Evolutionary conservation across 2,113 vertebrate species (phyloP).

Genomic region (Sinocyclocheilus grahami): DNA sequence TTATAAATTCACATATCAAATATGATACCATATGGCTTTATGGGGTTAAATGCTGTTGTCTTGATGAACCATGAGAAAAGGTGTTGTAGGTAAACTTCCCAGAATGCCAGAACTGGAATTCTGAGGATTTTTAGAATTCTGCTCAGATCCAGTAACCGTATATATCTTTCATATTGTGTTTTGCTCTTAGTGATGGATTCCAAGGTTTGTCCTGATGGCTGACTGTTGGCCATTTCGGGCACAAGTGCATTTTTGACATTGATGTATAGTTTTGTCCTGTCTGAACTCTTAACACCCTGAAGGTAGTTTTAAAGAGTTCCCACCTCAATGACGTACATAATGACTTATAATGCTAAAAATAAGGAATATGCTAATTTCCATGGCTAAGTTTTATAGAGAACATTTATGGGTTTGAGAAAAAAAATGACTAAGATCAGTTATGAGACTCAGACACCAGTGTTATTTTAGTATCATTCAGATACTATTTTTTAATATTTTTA

Average conservation of each 20-base stretch:
- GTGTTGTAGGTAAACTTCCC: too few species aligned
- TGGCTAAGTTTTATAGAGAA: neutral
- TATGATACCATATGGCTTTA: too few species aligned
- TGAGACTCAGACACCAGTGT: neutral
- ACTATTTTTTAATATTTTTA: too few species aligned
- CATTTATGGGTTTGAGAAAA: neutral
- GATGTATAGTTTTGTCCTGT: constrained; percentile 36
- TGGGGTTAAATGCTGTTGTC: too few species aligned
- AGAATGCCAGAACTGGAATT: neutral
- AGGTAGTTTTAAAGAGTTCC: neutral
- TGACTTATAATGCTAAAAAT: neutral
- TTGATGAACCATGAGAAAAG: too few species aligned
- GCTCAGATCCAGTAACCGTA: neutral
- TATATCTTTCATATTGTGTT: neutral
- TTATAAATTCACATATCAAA: too few species aligned
- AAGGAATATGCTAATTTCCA: neutral
- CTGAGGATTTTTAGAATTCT: too few species aligned
- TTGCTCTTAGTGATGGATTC: neutral
- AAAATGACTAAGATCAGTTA: neutral
- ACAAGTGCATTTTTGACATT: constrained; percentile 31
- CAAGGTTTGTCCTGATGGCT: constrained; percentile 14
- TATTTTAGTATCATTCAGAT: too few species aligned
- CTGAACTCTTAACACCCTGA: constrained; percentile 12
- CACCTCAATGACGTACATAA: neutral
- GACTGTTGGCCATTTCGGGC: constrained; percentile 23